These are phyloP conservation scores for Alviniconcha marisindica DNA, from an alignment of 1,140 invertebrate species.

Conservation along the genomic window DNA sequence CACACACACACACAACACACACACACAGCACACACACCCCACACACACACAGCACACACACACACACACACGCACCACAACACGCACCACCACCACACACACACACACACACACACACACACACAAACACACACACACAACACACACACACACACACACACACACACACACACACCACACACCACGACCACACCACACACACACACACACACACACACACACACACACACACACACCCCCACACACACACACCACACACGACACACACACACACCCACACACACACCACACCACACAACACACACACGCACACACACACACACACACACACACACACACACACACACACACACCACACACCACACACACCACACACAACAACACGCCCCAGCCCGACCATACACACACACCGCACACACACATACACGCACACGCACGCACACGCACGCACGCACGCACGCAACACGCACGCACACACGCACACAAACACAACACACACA, in stretches of 20 bases:
- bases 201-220: constrained; percentile 6
- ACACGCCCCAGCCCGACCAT: not conserved
- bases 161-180: not conserved
- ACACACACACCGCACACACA: not conserved
- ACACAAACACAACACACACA: not conserved
- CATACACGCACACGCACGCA: constrained; percentile 1
- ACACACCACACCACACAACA: not conserved
- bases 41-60: not conserved
- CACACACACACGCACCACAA: not conserved
- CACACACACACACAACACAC: constrained; percentile 23
- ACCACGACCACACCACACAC: not conserved
- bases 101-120: not conserved
- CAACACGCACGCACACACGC: not conserved
- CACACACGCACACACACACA: not conserved
- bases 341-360: not conserved
- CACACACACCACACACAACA: too few species aligned
- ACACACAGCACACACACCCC: constrained; percentile 10
- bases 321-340: not conserved
- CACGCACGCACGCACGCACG: constrained; percentile 8
- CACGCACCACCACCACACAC: too few species aligned
- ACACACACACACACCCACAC: not conserved
- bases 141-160: not conserved
- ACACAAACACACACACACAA: not conserved
- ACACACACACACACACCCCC: constrained; percentile 13
- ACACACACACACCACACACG: constrained; percentile 3